Base-by-base conservation (phyloP, 2,797 vertebrate genomes). In the Myiotriccus ornatus region DNA sequence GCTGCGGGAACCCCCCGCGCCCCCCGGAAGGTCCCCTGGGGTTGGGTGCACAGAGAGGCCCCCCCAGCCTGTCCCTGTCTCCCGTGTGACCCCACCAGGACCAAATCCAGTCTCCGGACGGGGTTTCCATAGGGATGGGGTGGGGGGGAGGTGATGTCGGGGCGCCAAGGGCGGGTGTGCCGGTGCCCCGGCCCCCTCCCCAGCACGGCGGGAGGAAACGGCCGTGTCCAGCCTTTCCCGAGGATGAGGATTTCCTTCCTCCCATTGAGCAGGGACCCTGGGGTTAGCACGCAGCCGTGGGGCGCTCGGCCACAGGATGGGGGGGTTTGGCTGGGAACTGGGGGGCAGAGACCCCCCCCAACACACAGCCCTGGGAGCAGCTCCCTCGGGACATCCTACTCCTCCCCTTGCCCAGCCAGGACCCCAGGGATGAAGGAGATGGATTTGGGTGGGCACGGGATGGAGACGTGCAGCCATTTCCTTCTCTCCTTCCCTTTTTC, bases 221-320 rank as follows among this genome's bases (percentile, higher is more conserved):
- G 59, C 63, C 70, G 39, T 70, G 84, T 93, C 70, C 95, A 82
- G 89, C 94, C 93, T 96, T 96, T 95, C 96, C 96, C 94, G 78
- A 92, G 91, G 82, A 89, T 89, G 87, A 95, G 91, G 87, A 84
- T 95, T 96, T 96, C 96, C 96, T 96, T 96, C 96, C 96, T 96
- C 82, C 93, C 94, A 96, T 96, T 96, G 35, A 96, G 75, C 9
- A 4, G 71, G 55, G 91, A 71, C 91, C 81, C 96, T 37, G 92
- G 73, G 94, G 95, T 96, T 65, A 94, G 63, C 87, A 81, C 74
- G 83, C 96, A 96, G 93, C 90, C 71, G 0, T 9, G 62, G 90
- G 83, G 60, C 19, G 1, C 80, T 28, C 9, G 2, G 47, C 44
- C 12, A 7, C 34, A 7, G 83, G 24, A 57, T 1, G 28, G 41